Evolutionary conservation across 2,113 vertebrate genomes (phyloP).

Genomic region (Ia io): DNA sequence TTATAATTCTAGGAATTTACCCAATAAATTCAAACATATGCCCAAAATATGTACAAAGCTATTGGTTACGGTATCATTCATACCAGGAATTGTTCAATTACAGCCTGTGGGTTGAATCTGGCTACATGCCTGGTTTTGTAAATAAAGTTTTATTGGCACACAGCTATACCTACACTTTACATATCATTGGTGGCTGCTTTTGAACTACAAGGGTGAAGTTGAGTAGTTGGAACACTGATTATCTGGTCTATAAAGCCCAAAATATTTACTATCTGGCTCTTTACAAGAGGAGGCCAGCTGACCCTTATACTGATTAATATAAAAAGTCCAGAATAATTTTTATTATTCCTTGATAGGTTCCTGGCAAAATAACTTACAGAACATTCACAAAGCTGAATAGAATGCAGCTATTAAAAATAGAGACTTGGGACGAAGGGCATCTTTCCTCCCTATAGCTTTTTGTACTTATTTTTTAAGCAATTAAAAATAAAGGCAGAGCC

Average conservation of each 20-base stretch:
- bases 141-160: slow-evolving; percentile 20
- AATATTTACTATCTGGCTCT: not conserved
- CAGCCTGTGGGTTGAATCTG: not conserved
- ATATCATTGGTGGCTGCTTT: not conserved
- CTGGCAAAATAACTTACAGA: not conserved
- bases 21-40: not conserved
- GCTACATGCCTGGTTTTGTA: not conserved
- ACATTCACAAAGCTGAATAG: not conserved
- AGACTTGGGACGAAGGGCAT: not conserved
- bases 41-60: not conserved
- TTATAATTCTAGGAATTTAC: not conserved
- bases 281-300: not conserved
- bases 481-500: not conserved
- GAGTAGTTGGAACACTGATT: not conserved
- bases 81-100: not conserved
- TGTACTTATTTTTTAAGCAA: not conserved
- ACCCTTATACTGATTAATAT: not conserved
- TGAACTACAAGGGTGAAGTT: not conserved
- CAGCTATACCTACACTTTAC: not conserved
- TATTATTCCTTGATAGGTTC: not conserved
- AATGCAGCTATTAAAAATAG: not conserved
- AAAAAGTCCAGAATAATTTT: not conserved
- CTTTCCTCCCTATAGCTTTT: not conserved
- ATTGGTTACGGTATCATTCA: not conserved
- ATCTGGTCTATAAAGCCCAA: not conserved